Conservation (phyloP, 92 coral and sea anemone species). For the Phenganax stokvisi region DNA sequence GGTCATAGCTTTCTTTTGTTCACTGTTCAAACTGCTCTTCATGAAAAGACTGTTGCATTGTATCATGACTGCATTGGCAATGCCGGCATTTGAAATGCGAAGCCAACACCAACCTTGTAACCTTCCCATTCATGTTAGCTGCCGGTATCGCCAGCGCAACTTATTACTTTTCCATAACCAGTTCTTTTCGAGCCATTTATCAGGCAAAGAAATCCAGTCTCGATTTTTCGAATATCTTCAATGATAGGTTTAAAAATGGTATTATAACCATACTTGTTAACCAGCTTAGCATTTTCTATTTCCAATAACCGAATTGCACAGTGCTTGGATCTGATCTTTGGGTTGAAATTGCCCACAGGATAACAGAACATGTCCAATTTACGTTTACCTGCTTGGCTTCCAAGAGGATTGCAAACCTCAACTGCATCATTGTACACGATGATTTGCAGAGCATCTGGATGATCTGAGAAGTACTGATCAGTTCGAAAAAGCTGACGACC, state of each 20-base stretch:
- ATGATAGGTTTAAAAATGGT: constrained; percentile 22
- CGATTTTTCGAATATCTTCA: constrained; percentile 27
- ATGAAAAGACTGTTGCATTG: too few species aligned
- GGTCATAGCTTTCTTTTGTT: too few species aligned
- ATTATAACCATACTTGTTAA: constrained; percentile 24
- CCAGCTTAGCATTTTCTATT: neutral
- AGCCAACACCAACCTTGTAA: too few species aligned
- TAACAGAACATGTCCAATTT: constrained; percentile 19
- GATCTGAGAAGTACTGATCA: constrained; percentile 2
- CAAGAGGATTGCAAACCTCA: constrained; percentile 41
- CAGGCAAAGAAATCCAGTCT: constrained; percentile 17
- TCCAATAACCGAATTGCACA: neutral
- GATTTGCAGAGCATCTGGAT: constrained; percentile 42
- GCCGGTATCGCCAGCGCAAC: too few species aligned
- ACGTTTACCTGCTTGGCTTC: constrained; percentile 31
- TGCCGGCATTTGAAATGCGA: too few species aligned
- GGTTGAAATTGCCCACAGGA: constrained; percentile 24
- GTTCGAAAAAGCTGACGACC: constrained; percentile 19
- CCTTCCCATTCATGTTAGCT: too few species aligned
- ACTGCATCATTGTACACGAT: constrained; percentile 39
- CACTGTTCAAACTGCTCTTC: too few species aligned
- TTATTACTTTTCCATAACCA: neutral
- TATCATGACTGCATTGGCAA: too few species aligned
- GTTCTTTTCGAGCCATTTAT: neutral
- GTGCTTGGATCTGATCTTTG: constrained; percentile 17